Evolutionary conservation across 1,140 invertebrate species (phyloP), one percentile per base, ranked within the genome.

Genomic region (Drosophila murphyi): DNA sequence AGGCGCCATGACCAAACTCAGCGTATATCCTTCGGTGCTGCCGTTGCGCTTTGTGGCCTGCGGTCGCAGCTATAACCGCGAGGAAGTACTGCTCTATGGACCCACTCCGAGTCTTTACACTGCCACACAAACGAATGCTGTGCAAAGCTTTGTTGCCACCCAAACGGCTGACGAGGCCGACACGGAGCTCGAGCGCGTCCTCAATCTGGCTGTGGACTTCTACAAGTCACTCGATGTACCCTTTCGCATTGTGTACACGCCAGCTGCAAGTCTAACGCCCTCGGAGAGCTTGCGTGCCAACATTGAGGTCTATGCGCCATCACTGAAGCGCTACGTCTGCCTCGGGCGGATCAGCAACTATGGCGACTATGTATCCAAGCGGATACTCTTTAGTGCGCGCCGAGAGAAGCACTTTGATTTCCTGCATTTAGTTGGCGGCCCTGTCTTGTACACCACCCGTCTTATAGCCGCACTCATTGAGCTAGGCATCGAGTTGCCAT

Each of bases 321-420:
- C 92, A 75, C 80, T 86, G 2, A 72, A 94, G 41, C 64, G 86
- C 3, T 96, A 95, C 75, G 73, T 95, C 4, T 94, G 94, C 92
- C 94, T 96, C 43, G 95, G 95, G 3, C 82, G 94, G 83, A 61
- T 96, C 28, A 95, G 94, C 6, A 74, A 94, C 47, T 94, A 93
- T 65, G 93, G 93, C 3, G 93, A 94, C 72, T 96, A 94, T 87
- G 93, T 96, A 7, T 95, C 95, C 74, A 95, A 96, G 88, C 93
- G 95, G 32, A 93, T 96, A 12, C 82, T 95, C 7, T 94, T 95
- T 55, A 93, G 91, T 65, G 94, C 94, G 63, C 90, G 92, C 32
- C 92, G 93, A 10, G 77, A 82, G 4, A 93, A 92, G 12, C 85
- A 93, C n/a, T 82, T 83, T 34, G 79, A 92, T 2, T 96, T 94